Evolutionary conservation across 1,140 invertebrate species (phyloP), one percentile per base, ranked within the genome.

Genomic region (Grapholita molesta): DNA sequence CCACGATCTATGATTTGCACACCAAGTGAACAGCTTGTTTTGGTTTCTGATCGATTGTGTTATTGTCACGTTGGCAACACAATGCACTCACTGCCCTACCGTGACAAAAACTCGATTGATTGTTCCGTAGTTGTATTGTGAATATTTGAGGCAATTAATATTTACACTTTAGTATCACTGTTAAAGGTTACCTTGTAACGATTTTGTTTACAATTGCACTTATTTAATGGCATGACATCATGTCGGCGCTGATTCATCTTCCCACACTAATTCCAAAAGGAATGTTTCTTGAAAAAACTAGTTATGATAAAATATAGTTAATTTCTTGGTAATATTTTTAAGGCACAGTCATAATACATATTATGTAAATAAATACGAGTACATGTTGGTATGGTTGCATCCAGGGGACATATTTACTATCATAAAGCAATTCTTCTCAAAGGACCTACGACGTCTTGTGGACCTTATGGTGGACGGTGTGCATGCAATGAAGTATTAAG

Each of bases 1-100:
- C 75, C 83, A 84, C 82, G 71, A 76, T 79, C 73, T 83, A 79
- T 86, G 78, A 78, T 86, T 85, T 85, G 82, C 84, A 82, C 86
- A 81, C 72, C 18, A 48, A 48, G 42, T 48, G 76, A 80, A 78
- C 76, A 69, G 85, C 86, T 86, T 89, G 42, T 82, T 86, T 74
- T 75, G 72, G 73, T 79, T 71, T 76, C 75, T 68, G 71, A 53
- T 71, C 64, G 76, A 74, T 74, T 72, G 80, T 70, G 74, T 64
- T 82, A 75, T 80, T 74, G 78, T 82, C 68, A 75, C 35, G 24
- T 35, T n/a, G 48, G 42, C 67, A 33, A 70, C 57, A 70, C 57
- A 70, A 42, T 67, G 67, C 24, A 28, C 71, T n/a, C n/a, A 68
- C 71, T 53, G 71, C 53, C 72, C 72, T 66, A 33, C 38, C 66